Evolutionary conservation across 2,888 invertebrate species (phyloP).

Genomic region (Caenorhabditis sp.): DNA sequence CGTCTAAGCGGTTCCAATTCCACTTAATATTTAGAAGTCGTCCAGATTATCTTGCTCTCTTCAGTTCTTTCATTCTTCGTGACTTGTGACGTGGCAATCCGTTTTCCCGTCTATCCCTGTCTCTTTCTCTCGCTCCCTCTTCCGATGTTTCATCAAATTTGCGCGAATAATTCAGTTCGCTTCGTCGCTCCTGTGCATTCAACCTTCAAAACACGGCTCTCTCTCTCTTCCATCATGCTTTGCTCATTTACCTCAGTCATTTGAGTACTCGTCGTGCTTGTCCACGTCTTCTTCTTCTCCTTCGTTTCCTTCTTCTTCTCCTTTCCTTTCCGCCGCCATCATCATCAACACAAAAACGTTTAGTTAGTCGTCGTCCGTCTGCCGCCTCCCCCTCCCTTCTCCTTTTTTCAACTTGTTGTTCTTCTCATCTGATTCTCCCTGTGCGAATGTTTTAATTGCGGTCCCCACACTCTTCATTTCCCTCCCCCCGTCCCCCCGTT

Average conservation of each 20-base stretch:
- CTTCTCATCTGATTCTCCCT: constrained; percentile 34
- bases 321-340: constrained; percentile 20
- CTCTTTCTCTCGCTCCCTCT: constrained; percentile 4
- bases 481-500: constrained; percentile 8
- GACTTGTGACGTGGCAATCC: constrained; percentile 1
- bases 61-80: background rate
- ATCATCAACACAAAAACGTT: constrained; percentile 48
- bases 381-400: constrained; percentile 15
- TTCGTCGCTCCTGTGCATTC: constrained; percentile 34
- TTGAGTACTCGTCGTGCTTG: constrained; percentile 2
- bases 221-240: background rate
- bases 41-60: no score
- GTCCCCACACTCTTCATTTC: constrained; percentile 9
- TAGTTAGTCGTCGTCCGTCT: constrained; percentile 28
- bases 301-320: constrained; percentile 9
- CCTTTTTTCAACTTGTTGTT: constrained; percentile 47
- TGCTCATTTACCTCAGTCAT: constrained; percentile 41
- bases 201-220: constrained; percentile 33
- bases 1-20: background rate
- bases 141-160: constrained; percentile 9
- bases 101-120: background rate
- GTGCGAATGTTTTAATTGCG: constrained; percentile 39
- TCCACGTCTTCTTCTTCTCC: constrained; percentile 1
- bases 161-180: constrained; percentile 25
- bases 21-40: constrained; percentile 3